A percentile compares a stretch with the other conserved stretches of the same genome.
Evolutionary conservation across 2,888 invertebrate species (phyloP).

Genomic region (Agriotes lineatus): DNA sequence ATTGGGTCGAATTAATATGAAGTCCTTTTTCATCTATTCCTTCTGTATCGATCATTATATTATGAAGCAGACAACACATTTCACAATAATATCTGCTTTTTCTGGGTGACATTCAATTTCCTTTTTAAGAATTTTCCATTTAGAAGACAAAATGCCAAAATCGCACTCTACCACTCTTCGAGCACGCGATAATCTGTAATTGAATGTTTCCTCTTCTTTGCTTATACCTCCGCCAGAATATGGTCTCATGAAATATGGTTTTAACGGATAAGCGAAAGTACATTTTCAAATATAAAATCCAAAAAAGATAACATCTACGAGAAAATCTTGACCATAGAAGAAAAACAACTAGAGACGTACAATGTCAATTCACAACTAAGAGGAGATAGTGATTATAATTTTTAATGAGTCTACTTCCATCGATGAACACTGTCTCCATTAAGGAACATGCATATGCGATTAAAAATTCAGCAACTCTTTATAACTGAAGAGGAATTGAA

Average conservation of each 20-base stretch:
- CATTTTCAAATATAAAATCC: too few species aligned
- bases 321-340: too few species aligned
- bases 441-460: neutral
- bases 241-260: neutral
- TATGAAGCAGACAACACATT: constrained; percentile 6
- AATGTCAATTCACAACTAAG: too few species aligned
- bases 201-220: constrained; percentile 7
- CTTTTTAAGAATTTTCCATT: constrained; percentile 13
- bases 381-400: neutral
- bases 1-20: too few species aligned
- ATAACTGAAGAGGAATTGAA: too few species aligned
- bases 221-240: neutral
- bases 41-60: constrained; percentile 2
- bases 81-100: constrained; percentile 3
- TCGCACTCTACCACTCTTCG: too few species aligned
- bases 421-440: neutral
- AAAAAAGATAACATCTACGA: neutral
- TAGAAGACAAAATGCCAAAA: constrained; percentile 2
- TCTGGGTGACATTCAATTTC: neutral
- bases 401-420: constrained; percentile 3
- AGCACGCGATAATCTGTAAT: too few species aligned
- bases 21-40: too few species aligned
- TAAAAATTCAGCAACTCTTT: too few species aligned
- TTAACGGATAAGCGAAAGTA: neutral
- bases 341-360: neutral